Evolutionary conservation across 2,888 invertebrate species (phyloP), one percentile per base, ranked within the genome.

Genomic region (Junonia oenone): DNA sequence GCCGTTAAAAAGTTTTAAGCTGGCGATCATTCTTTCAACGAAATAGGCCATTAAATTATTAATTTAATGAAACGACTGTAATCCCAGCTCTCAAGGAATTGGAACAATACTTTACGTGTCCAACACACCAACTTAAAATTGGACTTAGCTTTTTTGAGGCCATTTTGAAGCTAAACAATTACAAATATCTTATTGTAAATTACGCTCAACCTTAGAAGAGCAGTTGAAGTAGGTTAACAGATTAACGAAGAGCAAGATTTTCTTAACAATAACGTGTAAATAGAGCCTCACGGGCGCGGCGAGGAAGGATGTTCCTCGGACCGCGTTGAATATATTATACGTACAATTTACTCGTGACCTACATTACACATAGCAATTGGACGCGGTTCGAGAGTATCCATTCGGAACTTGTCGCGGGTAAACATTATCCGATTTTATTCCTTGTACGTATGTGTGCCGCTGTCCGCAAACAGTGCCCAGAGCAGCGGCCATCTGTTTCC

Each of bases 291-390:
- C 14, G 11, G 22, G 11, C 8, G 50, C 31, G 43, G 53, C 15
- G 27, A 55, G 47, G 31, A 51, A 58, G 51, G 58, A 55, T 55
- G 47, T 47, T 47, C 49, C 46, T 47, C 37, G 57, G 38, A 48
- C 49, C 53, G 45, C 45, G 33, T 43, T 45, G 55, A 58, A 58
- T 55, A 55, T 51, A 57, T 48, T 55, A 62, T 55, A 57, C 53
- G 56, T 56, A 54, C 49, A 54, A 29, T 54, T 49, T 55, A 37
- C 52, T 52, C 50, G 40, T 49, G 55, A 58, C 58, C 59, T 31
- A 52, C 49, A 56, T 56, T 50, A 53, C 50, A 14, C 46, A 15
- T 38, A 48, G 55, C 48, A 45, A 49, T 52, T 40, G 58, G 51
- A 51, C 33, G 37, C 45, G 47, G 26, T 51, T 45, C 45, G 48